A percentile compares a stretch with the other conserved stretches of the same genome.
Conservation (phyloP, 1,140 invertebrate species). For the Papilio helenus region DNA sequence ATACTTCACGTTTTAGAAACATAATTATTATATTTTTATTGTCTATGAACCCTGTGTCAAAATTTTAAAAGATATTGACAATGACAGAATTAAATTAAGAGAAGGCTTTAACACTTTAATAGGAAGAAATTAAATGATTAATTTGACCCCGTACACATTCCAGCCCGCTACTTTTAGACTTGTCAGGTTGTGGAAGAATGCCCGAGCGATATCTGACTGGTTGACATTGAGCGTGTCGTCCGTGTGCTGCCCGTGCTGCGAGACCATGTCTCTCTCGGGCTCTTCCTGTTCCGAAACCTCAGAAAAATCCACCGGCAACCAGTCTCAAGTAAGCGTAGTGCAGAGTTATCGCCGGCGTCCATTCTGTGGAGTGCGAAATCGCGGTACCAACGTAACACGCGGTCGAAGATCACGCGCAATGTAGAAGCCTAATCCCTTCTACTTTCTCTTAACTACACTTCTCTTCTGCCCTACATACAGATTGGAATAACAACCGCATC, state of each 20-base stretch:
- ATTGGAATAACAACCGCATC: not conserved
- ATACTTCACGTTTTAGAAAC: not conserved
- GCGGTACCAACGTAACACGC: not conserved
- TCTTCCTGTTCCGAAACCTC: slow-evolving; percentile 15
- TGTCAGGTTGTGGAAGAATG: slow-evolving; percentile 36
- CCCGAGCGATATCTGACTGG: slow-evolving; percentile 26
- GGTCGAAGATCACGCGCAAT: not conserved
- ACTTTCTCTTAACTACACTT: not conserved
- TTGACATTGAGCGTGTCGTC: slow-evolving; percentile 1
- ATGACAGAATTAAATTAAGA: slow-evolving; percentile 19
- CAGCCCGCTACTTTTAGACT: slow-evolving; percentile 24
- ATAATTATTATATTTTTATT: slow-evolving; percentile 4
- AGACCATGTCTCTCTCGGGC: slow-evolving; percentile 8
- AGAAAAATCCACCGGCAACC: not conserved
- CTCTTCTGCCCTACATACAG: not conserved
- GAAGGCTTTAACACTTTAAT: not conserved
- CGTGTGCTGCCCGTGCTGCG: slow-evolving; percentile 17
- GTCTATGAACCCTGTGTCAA: slow-evolving; percentile 6
- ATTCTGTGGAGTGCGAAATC: not conserved
- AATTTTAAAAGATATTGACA: slow-evolving; percentile 24
- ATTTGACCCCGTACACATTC: slow-evolving; percentile 35
- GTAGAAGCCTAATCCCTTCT: not conserved
- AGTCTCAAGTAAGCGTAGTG: slow-evolving; percentile 19
- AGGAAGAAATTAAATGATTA: slow-evolving; percentile 35
- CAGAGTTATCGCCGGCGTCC: not conserved